These are phyloP conservation scores for Amphiduros pacificus DNA, from an alignment of 2,888 invertebrate species.

Conservation along the genomic window DNA sequence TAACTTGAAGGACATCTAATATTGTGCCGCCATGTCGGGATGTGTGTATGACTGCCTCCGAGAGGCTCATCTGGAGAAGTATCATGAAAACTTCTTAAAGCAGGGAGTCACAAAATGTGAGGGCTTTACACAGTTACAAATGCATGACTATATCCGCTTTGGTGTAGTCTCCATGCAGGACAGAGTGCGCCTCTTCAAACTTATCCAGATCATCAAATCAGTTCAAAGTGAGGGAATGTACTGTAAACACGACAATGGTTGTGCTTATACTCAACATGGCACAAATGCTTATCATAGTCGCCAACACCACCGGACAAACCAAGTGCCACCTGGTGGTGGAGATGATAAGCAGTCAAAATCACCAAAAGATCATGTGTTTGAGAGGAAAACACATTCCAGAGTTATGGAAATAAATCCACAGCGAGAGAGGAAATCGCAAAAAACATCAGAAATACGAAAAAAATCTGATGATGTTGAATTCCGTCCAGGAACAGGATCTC, in stretches of 20 bases:
- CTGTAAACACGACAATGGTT: conserved; percentile 18
- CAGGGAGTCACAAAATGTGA: conserved; percentile 51
- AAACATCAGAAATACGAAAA: neutral
- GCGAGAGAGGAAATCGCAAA: neutral
- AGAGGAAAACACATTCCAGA: neutral
- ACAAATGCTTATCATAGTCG: neutral
- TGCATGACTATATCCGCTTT: conserved; percentile 46
- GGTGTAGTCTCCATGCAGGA: conserved; percentile 50
- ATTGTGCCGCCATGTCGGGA: too few relatives aligned
- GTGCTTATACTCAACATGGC: neutral
- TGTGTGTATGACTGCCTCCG: conserved; percentile 36
- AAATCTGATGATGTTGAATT: neutral
- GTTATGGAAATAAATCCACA: neutral
- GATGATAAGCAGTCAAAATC: neutral
- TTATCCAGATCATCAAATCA: conserved; percentile 52
- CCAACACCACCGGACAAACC: neutral
- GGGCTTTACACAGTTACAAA: conserved; percentile 43
- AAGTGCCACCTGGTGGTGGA: too few relatives aligned
- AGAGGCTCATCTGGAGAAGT: conserved; percentile 53
- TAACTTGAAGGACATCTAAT: too few relatives aligned
- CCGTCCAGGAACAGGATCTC: conserved; percentile 21
- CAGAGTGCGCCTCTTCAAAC: conserved; percentile 45
- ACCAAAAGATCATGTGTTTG: conserved; percentile 3
- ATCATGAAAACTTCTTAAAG: conserved; percentile 48
- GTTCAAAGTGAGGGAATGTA: conserved; percentile 37